Conservation (phyloP, 1,140 invertebrate genomes). For the Bathynomus jamesi region DNA sequence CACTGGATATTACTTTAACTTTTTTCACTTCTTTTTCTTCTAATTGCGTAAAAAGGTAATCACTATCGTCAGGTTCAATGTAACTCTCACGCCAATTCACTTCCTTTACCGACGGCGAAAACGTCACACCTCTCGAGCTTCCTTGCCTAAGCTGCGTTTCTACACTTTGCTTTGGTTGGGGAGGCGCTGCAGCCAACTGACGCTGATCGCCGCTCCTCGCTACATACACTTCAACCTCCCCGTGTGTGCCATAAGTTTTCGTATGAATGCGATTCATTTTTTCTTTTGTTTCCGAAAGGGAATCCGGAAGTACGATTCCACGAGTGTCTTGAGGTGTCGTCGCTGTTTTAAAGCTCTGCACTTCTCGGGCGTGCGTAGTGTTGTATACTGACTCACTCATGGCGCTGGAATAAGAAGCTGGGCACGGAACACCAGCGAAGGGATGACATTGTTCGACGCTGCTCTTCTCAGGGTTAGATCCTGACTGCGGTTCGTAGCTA, state of each 20-base stretch:
- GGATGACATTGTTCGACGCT: background rate
- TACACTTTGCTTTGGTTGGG: background rate
- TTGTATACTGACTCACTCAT: background rate
- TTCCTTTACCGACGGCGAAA: constrained; percentile 28
- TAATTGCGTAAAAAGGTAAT: background rate
- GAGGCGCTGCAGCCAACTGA: background rate
- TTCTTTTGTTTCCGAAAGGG: background rate
- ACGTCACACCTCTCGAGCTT: constrained; percentile 19
- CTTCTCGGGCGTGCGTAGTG: background rate
- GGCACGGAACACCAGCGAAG: background rate
- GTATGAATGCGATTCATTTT: constrained; percentile 13
- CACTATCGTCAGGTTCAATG: constrained; percentile 12
- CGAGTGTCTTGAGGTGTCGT: background rate
- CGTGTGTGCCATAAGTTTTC: constrained; percentile 20
- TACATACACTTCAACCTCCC: constrained; percentile 24
- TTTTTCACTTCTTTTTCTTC: background rate
- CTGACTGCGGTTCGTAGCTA: background rate
- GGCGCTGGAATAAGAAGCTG: background rate
- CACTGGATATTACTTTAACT: background rate
- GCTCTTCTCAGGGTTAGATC: background rate
- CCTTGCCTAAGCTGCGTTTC: constrained; percentile 2
- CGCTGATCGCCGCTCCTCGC: constrained; percentile 3
- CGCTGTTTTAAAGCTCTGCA: background rate
- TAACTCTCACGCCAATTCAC: constrained; percentile 29
- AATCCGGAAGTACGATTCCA: background rate